Base-by-base conservation (phyloP, 2,888 invertebrate species). In the Pyrochroa serraticornis region DNA sequence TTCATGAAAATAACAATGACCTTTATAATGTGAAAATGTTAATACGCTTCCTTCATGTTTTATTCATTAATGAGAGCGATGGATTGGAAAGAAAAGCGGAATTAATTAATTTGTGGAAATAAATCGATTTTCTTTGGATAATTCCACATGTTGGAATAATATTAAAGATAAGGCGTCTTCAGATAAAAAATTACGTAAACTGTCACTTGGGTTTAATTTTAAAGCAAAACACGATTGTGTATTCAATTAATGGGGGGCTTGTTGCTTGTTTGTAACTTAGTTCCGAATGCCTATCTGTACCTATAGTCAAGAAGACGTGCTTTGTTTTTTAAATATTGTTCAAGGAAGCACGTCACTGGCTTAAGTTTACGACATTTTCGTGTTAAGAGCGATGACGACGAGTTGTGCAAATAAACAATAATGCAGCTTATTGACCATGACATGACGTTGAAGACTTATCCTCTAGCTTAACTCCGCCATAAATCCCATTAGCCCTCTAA, bases 1-100 rank as follows among this genome's bases (percentile, higher is more conserved):
- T 34, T 22, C 13, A 47, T 39, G 22, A 48, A 58, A 58, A 58
- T 58, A 53, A 58, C 53, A 49, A 53, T 49, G 55, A 55, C 55
- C 43, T 55, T 55, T 55, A 14, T 14, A 32, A 43, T 55, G 44
- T 30, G 22, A 53, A 53, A 53, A 46, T 46, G 53, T 53, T 46
- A 53, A 53, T 44, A 10, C 22, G 22, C 31, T 46, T 34, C 7
- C 33, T 22, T 41, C 10, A 39, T 53, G 46, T 30, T 14, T 52
- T 46, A 53, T 53, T 46, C 46, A 46, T 53, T 30, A 13, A 6
- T 30, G 38, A 38, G 39, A 13, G 39, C 13, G 39, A 39, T 13
- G 39, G 7, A 39, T 39, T 39, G 39, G 22, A 13, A 38, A 14
- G 39, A 39, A 39, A 7, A 39, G 8, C 13, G 22, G 13, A 39